These are phyloP conservation scores for Theristicus caerulescens DNA, from an alignment of 2,113 vertebrate genomes.

Conservation along the genomic window DNA sequence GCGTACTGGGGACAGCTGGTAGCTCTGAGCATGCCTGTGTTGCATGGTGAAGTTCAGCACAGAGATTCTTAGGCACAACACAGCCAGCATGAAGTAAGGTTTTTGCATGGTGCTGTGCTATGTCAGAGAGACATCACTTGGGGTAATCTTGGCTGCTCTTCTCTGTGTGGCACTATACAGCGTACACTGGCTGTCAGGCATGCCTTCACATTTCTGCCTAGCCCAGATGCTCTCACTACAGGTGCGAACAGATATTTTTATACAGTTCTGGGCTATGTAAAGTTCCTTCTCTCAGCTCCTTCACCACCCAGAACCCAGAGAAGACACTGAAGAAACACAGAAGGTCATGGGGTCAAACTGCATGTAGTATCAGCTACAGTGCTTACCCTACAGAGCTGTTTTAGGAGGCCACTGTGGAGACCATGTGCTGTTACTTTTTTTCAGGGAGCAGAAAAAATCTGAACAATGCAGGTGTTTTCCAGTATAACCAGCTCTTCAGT, in stretches of 20 bases:
- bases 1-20: neutral
- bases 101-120: neutral
- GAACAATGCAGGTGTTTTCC: neutral
- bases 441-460: neutral
- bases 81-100: neutral
- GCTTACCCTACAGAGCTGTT: neutral
- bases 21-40: neutral
- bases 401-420: neutral
- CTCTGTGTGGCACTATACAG: neutral
- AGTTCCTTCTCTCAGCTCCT: neutral
- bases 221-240: slow-evolving; percentile 1
- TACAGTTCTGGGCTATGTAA: neutral
- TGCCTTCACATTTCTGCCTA: slow-evolving; percentile 3
- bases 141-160: slow-evolving; percentile 5
- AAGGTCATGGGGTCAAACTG: neutral
- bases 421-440: neutral
- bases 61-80: neutral
- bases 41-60: neutral
- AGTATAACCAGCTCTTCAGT: neutral
- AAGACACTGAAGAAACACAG: neutral
- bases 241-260: slow-evolving; percentile 8
- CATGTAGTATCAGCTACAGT: neutral
- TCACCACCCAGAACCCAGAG: neutral
- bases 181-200: neutral
- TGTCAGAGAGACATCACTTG: neutral